phyloP scores from a whole-genome alignment of 2,888 invertebrate species.

The Hetaerina titia region DNA sequence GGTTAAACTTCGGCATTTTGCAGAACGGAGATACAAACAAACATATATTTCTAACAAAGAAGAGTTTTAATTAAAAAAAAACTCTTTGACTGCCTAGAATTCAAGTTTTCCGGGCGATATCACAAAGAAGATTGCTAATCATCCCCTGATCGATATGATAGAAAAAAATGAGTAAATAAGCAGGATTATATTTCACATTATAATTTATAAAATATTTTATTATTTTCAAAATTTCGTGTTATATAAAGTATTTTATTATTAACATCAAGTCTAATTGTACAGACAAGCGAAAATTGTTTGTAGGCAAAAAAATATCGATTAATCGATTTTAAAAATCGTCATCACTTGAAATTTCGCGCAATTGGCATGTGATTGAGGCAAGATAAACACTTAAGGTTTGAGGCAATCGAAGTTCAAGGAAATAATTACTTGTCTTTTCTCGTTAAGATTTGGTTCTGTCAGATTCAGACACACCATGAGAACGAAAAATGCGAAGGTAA shows the following conservation, averaged over 20 bases:
- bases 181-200: too few relatives aligned
- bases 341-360: conserved; percentile 47
- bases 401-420: neutral
- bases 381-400: neutral
- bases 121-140: neutral
- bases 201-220: too few relatives aligned
- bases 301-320: neutral
- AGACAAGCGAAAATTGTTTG: neutral
- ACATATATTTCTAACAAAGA: neutral
- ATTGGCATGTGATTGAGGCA: neutral
- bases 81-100: neutral
- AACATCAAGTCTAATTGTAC: too few relatives aligned
- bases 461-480: neutral
- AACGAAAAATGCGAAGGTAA: conserved; percentile 31
- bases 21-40: neutral
- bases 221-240: too few relatives aligned
- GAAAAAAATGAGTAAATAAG: neutral
- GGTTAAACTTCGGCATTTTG: neutral
- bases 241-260: too few relatives aligned
- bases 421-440: neutral
- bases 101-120: conserved; percentile 17
- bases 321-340: neutral
- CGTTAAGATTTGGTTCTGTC: neutral
- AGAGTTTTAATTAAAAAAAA: neutral
- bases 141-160: neutral